phyloP scores from a whole-genome alignment of 2,888 invertebrate species.

The Branchipolynoe longqiensis region DNA sequence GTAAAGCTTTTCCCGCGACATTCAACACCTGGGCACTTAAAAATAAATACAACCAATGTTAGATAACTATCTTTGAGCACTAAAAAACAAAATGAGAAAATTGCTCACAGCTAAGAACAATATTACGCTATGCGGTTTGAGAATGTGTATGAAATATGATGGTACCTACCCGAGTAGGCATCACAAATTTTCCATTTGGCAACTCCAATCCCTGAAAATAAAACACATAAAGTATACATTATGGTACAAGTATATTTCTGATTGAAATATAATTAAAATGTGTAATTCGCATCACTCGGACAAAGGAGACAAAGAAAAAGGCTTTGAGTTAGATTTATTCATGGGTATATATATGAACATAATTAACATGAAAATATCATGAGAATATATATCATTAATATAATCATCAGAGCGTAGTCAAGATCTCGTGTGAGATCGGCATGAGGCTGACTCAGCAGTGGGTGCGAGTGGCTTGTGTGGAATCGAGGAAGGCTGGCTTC shows the following conservation, averaged over 20 bases:
- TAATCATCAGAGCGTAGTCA: too few species aligned
- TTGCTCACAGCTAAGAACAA: neutral
- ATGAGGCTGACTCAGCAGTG: too few species aligned
- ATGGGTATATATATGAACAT: too few species aligned
- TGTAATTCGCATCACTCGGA: neutral
- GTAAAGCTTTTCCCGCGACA: slow-evolving; percentile 80
- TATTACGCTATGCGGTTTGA: neutral
- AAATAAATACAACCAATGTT: slow-evolving; percentile 45
- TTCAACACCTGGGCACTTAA: slow-evolving; percentile 81
- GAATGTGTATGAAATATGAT: neutral
- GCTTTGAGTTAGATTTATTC: too few species aligned
- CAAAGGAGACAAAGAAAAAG: neutral
- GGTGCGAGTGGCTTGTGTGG: too few species aligned
- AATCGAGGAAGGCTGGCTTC: too few species aligned
- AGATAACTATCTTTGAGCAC: neutral
- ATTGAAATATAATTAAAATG: neutral
- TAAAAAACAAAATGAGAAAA: neutral
- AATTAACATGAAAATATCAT: too few species aligned
- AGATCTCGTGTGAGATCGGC: too few species aligned
- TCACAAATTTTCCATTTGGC: slow-evolving; percentile 85
- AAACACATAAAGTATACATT: neutral
- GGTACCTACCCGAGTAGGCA: slow-evolving; percentile 83
- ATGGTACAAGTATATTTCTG: neutral
- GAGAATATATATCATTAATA: too few species aligned
- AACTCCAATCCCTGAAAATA: slow-evolving; percentile 84